Conservation (phyloP, 2,113 vertebrate genomes). For the Steatornis caripensis region DNA sequence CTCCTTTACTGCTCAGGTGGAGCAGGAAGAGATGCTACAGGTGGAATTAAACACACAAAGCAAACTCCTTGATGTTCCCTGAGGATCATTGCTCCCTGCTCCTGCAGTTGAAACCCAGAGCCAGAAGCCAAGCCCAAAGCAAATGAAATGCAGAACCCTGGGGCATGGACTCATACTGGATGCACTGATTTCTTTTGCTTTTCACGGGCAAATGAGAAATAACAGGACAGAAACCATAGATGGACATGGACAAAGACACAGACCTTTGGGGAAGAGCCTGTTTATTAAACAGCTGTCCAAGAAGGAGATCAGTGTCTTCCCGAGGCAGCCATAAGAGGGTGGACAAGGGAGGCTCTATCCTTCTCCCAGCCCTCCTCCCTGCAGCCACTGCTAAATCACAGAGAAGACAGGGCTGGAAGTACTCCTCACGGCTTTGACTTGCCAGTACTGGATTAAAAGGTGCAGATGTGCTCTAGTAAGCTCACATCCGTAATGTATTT, state of each 20-base stretch:
- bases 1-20: background rate
- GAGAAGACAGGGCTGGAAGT: background rate
- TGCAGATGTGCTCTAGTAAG: conserved; percentile 36
- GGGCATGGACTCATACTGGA: background rate
- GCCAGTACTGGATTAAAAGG: conserved; percentile 31
- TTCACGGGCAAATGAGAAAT: background rate
- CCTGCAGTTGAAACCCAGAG: background rate
- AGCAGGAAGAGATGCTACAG: background rate
- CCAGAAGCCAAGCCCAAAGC: background rate
- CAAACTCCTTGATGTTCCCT: background rate
- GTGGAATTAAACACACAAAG: background rate
- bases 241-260: background rate
- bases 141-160: background rate
- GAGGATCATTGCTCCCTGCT: background rate
- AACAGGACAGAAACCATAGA: background rate
- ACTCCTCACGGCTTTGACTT: background rate
- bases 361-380: background rate
- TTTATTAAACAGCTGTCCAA: background rate
- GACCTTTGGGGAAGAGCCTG: background rate
- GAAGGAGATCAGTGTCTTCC: background rate
- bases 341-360: background rate
- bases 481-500: conserved; percentile 49
- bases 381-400: background rate
- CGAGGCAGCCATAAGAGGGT: background rate
- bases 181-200: background rate